A percentile compares a stretch with the other conserved stretches of the same genome.
Conservation (phyloP, 2,888 invertebrate species). For the Eupithecia subfuscata region DNA sequence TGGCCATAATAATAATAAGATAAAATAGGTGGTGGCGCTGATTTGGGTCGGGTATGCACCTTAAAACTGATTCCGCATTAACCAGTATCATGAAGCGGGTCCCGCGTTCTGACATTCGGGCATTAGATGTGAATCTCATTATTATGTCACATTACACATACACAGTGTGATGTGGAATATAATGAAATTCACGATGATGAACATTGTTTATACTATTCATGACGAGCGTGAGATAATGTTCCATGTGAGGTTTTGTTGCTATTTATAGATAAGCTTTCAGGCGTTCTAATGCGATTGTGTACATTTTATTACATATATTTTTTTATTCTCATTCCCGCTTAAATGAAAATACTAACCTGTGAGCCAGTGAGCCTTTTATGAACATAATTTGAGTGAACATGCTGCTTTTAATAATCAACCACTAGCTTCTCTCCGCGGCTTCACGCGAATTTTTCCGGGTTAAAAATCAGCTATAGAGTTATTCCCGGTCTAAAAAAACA, state of each 20-base stretch:
- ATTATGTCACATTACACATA: conserved; percentile 20
- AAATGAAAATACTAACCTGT: too few relatives aligned
- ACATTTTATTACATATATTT: not conserved
- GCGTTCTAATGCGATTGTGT: not conserved
- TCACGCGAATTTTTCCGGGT: too few relatives aligned
- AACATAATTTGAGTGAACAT: too few relatives aligned
- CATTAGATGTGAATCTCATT: conserved; percentile 9
- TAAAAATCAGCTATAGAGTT: too few relatives aligned
- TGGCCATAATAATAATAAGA: too few relatives aligned
- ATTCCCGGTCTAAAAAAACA: too few relatives aligned
- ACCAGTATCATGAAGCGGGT: not conserved
- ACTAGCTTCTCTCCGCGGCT: too few relatives aligned
- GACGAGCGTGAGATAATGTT: conserved; percentile 42
- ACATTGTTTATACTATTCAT: conserved; percentile 43
- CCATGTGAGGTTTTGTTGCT: conserved; percentile 36
- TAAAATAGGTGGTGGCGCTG: too few relatives aligned
- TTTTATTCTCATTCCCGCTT: not conserved
- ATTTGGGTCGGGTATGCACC: rapidly evolving
- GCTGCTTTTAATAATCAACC: too few relatives aligned
- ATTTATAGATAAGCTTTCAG: conserved; percentile 34
- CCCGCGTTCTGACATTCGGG: not conserved
- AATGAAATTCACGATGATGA: conserved; percentile 17
- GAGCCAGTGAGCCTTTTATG: too few relatives aligned
- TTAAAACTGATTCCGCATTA: not conserved
- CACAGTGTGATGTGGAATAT: conserved; percentile 22